Base-by-base conservation (phyloP, 1,140 invertebrate species). In the Hydropsyche tenuis region DNA sequence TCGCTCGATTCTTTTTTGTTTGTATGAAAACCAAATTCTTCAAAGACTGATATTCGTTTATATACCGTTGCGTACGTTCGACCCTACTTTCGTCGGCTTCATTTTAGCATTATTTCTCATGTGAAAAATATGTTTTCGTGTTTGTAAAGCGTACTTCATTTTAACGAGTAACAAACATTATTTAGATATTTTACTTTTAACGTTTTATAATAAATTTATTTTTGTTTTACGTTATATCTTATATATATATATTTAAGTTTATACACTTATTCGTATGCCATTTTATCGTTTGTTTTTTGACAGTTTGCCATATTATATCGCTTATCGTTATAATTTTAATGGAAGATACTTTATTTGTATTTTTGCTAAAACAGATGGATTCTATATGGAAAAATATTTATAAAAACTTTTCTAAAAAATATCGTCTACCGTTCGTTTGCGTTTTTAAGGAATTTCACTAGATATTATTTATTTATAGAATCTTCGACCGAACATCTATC, bases 381-480 rank as follows among this genome's bases (percentile, higher is more conserved):
- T 27, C 68, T 45, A 70, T 51, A 53, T 11, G 37, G 51, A 53
- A 56, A 25, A 56, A 70, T 56, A 56, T 56, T 11, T 70, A 42
- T 25, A 46, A 30, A 37, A 56, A 56, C 27, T 56, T 43, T 51
- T 60, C 37, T 37, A 51, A 46, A 70, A 70, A 70, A 70, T 16
- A 70, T 37, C 68, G 37, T 56, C 68, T 70, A 18, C 68, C 68
- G 5, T 70, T 70, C 23, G 68, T 70, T 51, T 70, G 68, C n/a
- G 68, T 70, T 18, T 70, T 70, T 18, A 70, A 70, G 51, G 68
- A 70, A 22, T 51, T 56, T 42, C 12, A 56, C 27, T 56, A 70
- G 42, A 43, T 16, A 51, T 4, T 51, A 4, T 51, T 51, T 3
- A 51, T 5, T 51, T 51, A 5, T 16, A 51, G 11, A 3, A 20